Evolutionary conservation across 2,888 invertebrate species (phyloP).

Genomic region (Pecten maximus): DNA sequence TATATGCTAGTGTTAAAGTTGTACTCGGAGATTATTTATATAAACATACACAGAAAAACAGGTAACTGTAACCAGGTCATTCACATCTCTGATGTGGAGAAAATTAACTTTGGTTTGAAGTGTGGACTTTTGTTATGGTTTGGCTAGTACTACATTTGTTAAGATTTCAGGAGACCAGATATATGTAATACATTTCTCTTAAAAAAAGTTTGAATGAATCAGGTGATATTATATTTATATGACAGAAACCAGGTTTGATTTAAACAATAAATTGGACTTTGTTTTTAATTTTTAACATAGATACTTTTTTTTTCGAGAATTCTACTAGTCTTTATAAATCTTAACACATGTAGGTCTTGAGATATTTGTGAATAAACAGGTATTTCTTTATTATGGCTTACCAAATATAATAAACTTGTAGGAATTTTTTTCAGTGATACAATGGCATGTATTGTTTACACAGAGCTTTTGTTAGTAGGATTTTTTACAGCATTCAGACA

Average conservation of each 20-base stretch:
- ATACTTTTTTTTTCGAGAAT: neutral
- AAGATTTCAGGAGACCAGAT: neutral
- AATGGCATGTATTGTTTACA: neutral
- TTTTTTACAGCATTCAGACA: neutral
- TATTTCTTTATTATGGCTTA: neutral
- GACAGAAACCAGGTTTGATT: no score
- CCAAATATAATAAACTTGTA: neutral
- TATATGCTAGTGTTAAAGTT: neutral
- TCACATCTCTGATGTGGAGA: no score
- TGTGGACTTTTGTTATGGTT: neutral
- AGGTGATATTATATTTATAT: no score
- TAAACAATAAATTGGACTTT: neutral
- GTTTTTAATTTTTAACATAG: neutral
- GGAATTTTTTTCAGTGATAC: neutral
- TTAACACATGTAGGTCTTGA: neutral
- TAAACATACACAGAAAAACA: neutral
- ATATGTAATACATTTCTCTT: no score
- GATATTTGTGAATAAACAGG: neutral
- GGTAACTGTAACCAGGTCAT: neutral
- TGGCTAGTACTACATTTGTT: neutral
- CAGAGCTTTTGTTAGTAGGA: conserved; percentile 9
- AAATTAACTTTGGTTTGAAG: neutral
- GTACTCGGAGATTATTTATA: neutral
- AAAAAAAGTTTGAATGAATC: no score
- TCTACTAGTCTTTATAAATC: conserved; percentile 1